Percentiles rank a stretch among this genome's conserved stretches.
phyloP scores from a whole-genome alignment of 2,113 vertebrate genomes.

The Dromas ardeola region DNA sequence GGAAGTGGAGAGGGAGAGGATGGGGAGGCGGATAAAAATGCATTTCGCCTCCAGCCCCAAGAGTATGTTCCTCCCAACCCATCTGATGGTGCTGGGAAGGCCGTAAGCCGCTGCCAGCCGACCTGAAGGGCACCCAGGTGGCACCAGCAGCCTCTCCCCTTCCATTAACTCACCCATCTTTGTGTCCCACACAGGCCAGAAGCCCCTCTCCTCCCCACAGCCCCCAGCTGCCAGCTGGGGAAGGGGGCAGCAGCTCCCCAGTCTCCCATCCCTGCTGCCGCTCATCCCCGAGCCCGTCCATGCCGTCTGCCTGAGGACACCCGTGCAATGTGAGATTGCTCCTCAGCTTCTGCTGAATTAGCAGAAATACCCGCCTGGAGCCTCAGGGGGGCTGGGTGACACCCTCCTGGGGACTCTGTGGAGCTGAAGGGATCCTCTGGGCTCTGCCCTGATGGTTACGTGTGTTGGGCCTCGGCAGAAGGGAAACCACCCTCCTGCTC shows the following conservation, averaged over 20 bases:
- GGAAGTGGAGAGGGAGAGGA: not conserved
- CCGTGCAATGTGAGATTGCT: rapidly evolving
- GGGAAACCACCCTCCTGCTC: not conserved
- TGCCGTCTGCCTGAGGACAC: not conserved
- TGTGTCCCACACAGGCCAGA: not conserved
- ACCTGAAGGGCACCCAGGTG: not conserved
- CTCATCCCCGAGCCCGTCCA: not conserved
- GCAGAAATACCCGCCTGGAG: not conserved
- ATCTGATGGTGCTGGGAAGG: not conserved
- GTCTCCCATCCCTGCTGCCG: not conserved
- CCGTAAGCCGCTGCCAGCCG: not conserved
- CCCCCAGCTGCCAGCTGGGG: not conserved
- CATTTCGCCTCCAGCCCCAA: not conserved
- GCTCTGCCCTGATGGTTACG: rapidly evolving
- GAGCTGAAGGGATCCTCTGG: not conserved
- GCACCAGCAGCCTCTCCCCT: not conserved
- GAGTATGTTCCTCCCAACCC: not conserved
- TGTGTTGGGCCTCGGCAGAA: not conserved
- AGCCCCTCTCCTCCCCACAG: not conserved
- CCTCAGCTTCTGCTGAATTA: not conserved
- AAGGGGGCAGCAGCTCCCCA: not conserved
- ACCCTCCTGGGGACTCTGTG: not conserved
- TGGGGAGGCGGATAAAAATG: not conserved
- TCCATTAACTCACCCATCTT: not conserved
- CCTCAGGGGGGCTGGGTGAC: not conserved